Evolutionary conservation across 2,888 invertebrate species (phyloP), one percentile per base, ranked within the genome.

Genomic region (Hirtodrosophila alboralis): DNA sequence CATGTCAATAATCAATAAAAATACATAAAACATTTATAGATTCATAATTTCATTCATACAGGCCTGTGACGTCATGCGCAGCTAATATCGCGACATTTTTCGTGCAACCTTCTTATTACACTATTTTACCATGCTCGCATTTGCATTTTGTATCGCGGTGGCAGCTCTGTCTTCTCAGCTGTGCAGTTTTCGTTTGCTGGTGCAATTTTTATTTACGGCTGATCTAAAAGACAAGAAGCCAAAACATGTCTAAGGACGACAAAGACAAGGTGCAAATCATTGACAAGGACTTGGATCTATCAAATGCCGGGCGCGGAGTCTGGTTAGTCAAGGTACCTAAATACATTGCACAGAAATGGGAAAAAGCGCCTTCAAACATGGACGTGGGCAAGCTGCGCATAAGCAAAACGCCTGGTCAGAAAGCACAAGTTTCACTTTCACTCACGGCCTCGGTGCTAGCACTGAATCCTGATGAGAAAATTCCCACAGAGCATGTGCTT

Each of bases 311-410:
- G 12, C 93, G 98, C 83, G 98, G 98, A 59, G 97, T 98, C 8
- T 98, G 98, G 98, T 92, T 98, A 5, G 98, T 98, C 0, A 98
- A 98, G 91, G 95, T 95, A 7, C 98, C 98, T 1, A 98, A 98
- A 91, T 98, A 98, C 90, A 95, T 98, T 77, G 96, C 98, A 4
- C 96, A 96, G 84, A 95, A 96, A 92, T 98, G 98, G 98, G 96
- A 97, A 88, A 96, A 96, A 89, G 89, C 96, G 6, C 94, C 95
- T n/a, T 95, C 96, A 34, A 96, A 96, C 87, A 94, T 96, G 86
- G 97, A 98, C 92, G 98, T 98, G 36, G 98, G 98, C 9, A 97
- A 97, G 91, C 91, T 98, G 48, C 95, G 95, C 88, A 98, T 98
- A 85, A 93, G 94, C 23, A 95, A 96, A 91, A 94, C 92, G 41